Evolutionary conservation across 2,797 vertebrate species (phyloP), one percentile per base, ranked within the genome.

Genomic region (Rachycentron canadum): DNA sequence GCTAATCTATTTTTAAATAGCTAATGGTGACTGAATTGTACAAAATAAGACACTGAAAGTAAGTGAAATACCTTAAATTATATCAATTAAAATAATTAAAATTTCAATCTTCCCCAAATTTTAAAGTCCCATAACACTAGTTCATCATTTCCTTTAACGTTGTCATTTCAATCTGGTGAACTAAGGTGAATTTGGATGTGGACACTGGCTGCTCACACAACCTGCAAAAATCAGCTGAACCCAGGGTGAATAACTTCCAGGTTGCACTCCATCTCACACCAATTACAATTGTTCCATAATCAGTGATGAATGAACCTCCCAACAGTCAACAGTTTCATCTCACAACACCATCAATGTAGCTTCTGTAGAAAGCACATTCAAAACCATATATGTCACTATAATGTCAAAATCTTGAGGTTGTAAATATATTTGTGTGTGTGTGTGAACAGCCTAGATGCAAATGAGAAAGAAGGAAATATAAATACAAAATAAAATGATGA

Each of bases 311-410:
- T 83, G 47, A 19, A 19, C 23, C 25, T 10, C n/a, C 50, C 14
- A 32, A 40, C 30, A 59, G 53, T 43, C 65, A 59, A 53, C 55
- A 12, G 25, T 57, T 64, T 52, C 56, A 76, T 82, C 53, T 40
- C 23, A 47, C 12, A 64, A 59, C 59, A 63, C 49, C 30, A 57
- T 76, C 41, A 19, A 59, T 57, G 40, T n/a, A 16, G n/a, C 16
- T 14, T 65, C 66, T 60, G 58, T 14, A 16, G 71, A 3, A 32
- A 36, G 23, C 21, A 19, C 17, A 64, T 26, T 79, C 3, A 19
- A 65, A 58, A 66, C 30, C 9, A 14, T 36, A 41, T 25, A 3
- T 32, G 59, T 62, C n/a, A 7, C 21, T 32, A 67, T 66, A 63
- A 78, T 41, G 14, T 34, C 1, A 3, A 52, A 75, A 56, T 25